phyloP scores from a whole-genome alignment of 2,797 vertebrate species.

The Triplophysa yarkandensis region DNA sequence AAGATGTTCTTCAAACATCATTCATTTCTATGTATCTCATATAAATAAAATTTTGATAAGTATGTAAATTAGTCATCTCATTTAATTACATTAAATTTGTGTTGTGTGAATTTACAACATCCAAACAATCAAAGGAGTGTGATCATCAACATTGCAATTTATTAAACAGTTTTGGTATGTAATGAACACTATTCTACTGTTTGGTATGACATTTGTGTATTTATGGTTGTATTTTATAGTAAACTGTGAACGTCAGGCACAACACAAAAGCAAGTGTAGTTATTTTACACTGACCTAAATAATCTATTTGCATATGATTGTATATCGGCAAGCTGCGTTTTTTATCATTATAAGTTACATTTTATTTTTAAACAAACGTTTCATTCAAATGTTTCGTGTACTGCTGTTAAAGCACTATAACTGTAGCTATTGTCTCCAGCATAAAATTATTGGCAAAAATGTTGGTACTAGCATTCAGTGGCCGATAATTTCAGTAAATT shows the following conservation, averaged over 20 bases:
- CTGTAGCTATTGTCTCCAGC: too few relatives aligned
- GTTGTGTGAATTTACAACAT: not conserved
- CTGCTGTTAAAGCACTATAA: too few relatives aligned
- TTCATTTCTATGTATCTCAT: conserved; percentile 71
- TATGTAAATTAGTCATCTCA: conserved; percentile 49
- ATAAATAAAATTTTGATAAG: conserved; percentile 72
- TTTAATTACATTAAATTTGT: conserved; percentile 4
- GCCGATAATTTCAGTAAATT: conserved; percentile 68
- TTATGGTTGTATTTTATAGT: not conserved
- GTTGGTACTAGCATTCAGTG: conserved; percentile 16
- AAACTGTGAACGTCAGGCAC: conserved; percentile 5
- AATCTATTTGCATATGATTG: not conserved
- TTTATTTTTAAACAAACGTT: too few relatives aligned
- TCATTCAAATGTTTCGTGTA: not conserved
- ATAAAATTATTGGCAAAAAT: too few relatives aligned
- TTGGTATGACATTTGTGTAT: not conserved
- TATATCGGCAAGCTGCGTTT: not conserved
- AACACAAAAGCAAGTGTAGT: conserved; percentile 8
- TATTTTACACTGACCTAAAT: not conserved
- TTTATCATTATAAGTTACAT: too few relatives aligned
- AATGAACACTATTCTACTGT: too few relatives aligned
- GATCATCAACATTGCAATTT: not conserved
- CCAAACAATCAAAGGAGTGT: not conserved
- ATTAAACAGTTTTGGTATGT: too few relatives aligned
- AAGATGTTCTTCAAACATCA: conserved; percentile 57